Base-by-base conservation (phyloP, 2,888 invertebrate genomes). In the Eupithecia tripunctaria region DNA sequence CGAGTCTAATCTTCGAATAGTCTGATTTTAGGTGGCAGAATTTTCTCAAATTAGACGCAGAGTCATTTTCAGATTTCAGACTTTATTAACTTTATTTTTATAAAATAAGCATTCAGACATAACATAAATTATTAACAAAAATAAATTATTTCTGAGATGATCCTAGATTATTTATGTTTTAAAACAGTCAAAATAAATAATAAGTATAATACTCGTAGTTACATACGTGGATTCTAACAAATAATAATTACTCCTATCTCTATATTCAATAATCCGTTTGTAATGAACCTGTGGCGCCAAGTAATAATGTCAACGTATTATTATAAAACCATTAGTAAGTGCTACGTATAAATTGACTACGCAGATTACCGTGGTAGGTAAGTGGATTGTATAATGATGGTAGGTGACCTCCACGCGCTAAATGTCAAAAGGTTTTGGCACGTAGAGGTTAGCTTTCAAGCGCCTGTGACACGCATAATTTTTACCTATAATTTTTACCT, bases 241-340 rank as follows among this genome's bases (percentile, higher is more conserved):
- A 56, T 56, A 56, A 25, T 56, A 56, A 25, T 25, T 56, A 47
- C 41, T 38, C 10, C 51, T 51, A 51, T 51, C 51, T 51, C 21
- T 21, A 21, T 1, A 21, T 25, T 63, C 4, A 63, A 63, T 63
- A 32, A n/a, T 63, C 32, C 12, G 32, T 4, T 36, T 63, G n/a
- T 36, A 36, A 63, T 63, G 62, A 63, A 36, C 62, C 21, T 32
- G 62, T 32, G 60, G 18, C 60, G 29, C 27, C 60, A 32, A 10
- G 36, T 63, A 32, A 63, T 63, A 63, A 36, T 36, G 62, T 36
- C 21, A 36, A 36, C 62, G 32, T 63, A 21, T 63, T 63, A 63
- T 63, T 63, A 63, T 36, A 63, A 32, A 36, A n/a, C 10, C 62
- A 63, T 63, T 63, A 63, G 62, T 32, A 63, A 63, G 12, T 63